Base-by-base conservation (phyloP, 2,888 invertebrate genomes). In the Pomacea canaliculata region DNA sequence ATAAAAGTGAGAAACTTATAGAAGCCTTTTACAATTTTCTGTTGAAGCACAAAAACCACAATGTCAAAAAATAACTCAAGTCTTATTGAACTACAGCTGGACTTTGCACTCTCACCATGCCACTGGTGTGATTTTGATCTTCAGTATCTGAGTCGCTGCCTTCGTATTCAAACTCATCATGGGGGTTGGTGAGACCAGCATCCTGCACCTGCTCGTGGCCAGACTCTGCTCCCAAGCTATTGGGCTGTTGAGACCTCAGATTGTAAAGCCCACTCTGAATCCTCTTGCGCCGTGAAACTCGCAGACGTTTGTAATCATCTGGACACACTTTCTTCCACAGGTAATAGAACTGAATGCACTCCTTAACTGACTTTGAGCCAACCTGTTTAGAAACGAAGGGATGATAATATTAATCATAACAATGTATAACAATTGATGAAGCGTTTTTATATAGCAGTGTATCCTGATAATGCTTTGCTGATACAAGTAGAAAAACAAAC, bases 281-380 rank as follows among this genome's bases (percentile, higher is more conserved):
- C 84, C 92, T 89, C 87, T 92, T 93, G 91, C 93, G 93, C 85
- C 94, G 93, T 86, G 95, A 93, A 79, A 94, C 91, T 85, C 95
- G 93, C 82, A 95, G 92, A 76, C 94, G 93, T 91, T 95, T 95
- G 92, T 97, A 96, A 84, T 94, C 94, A 91, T 98, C 97, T 84
- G 95, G 95, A 87, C 97, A 97, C 59, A 97, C 94, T 91, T 98
- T 98, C 92, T 99, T 99, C 99, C 99, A 99, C 89, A 98, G 94
- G 92, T 99, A 99, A 92, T 99, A 99, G 92, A 99, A 98, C 92
- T 98, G 97, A 88, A 98, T 94, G 92, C 99, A 99, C 80, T 92
- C 91, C 91, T 97, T 97, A 13, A 96, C 96, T 66, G 95, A 94
- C 93, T 98, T 98, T 71, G 95, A 94, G 88, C 94, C 94, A 90